Conservation (phyloP, 2,888 invertebrate genomes). For the Alloscopus bannaensis region DNA sequence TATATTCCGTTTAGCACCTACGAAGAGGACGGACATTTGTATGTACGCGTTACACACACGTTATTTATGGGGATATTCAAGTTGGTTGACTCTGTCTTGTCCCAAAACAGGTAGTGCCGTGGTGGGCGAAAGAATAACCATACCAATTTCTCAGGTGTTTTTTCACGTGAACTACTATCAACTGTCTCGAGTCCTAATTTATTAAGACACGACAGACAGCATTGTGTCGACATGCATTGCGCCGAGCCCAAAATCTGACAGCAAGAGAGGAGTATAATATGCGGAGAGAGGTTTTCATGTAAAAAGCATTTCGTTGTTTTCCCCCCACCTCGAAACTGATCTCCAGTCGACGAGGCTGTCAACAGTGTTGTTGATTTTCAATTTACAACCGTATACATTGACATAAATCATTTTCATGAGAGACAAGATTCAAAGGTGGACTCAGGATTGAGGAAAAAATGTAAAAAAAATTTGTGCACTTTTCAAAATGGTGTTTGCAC, state of each 20-base stretch:
- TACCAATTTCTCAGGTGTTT: constrained; percentile 58
- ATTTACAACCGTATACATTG: constrained; percentile 54
- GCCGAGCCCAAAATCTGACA: constrained; percentile 60
- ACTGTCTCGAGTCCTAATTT: constrained; percentile 62
- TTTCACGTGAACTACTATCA: constrained; percentile 59
- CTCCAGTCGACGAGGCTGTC: constrained; percentile 57
- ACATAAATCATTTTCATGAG: constrained; percentile 53
- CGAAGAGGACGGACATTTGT: not conserved
- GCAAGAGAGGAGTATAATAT: constrained; percentile 26
- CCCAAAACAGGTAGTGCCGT: constrained; percentile 59
- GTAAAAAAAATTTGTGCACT: too few relatives aligned
- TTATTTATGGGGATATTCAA: constrained; percentile 62
- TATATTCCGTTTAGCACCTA: not conserved
- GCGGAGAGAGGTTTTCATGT: constrained; percentile 32
- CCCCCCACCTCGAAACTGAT: constrained; percentile 43
- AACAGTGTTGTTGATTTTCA: constrained; percentile 61
- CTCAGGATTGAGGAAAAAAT: too few relatives aligned
- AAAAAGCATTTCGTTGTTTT: constrained; percentile 58
- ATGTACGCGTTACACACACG: constrained; percentile 1
- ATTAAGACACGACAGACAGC: constrained; percentile 65
- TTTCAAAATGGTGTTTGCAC: too few relatives aligned
- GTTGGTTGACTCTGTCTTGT: constrained; percentile 42
- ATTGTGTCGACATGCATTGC: constrained; percentile 63
- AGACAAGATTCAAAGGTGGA: too few relatives aligned
- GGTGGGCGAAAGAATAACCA: constrained; percentile 56